These are phyloP conservation scores for Bovichtus variegatus DNA, from an alignment of 2,797 vertebrate genomes.

Conservation along the genomic window DNA sequence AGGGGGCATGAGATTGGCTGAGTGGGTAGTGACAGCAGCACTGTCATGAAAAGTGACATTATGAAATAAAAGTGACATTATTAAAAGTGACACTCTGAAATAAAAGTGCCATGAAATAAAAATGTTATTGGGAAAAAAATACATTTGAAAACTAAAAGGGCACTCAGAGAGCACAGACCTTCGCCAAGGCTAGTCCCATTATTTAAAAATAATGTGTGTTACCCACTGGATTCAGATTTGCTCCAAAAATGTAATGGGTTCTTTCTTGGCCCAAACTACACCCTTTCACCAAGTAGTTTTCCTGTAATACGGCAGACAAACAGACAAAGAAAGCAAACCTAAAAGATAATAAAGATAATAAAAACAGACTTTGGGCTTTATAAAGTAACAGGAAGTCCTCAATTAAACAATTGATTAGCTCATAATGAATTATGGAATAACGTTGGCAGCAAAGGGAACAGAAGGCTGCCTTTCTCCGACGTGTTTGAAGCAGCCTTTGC, in stretches of 20 bases:
- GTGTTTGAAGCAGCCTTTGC: slow-evolving; percentile 2
- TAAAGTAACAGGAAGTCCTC: background rate
- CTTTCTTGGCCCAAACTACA: too few relatives aligned
- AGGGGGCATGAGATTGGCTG: background rate
- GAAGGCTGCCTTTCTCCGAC: background rate
- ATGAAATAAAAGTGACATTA: background rate
- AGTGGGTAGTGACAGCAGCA: background rate
- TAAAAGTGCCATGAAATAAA: background rate
- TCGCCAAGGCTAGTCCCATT: too few relatives aligned
- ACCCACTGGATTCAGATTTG: too few relatives aligned
- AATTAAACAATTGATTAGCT: background rate
- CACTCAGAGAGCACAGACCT: too few relatives aligned
- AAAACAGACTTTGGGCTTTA: too few relatives aligned
- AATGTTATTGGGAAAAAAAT: background rate
- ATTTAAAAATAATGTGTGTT: too few relatives aligned
- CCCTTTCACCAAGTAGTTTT: too few relatives aligned
- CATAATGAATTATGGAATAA: background rate
- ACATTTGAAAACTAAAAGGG: too few relatives aligned
- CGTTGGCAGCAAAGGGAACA: background rate
- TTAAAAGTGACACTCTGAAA: background rate
- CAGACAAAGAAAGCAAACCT: too few relatives aligned
- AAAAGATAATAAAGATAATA: too few relatives aligned
- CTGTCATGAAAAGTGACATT: background rate
- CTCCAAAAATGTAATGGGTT: too few relatives aligned
- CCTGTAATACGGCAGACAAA: too few relatives aligned